Percentiles rank a stretch among this genome's conserved stretches.
Conservation (phyloP, 2,888 invertebrate species). For the Eumerus sabulonum region DNA sequence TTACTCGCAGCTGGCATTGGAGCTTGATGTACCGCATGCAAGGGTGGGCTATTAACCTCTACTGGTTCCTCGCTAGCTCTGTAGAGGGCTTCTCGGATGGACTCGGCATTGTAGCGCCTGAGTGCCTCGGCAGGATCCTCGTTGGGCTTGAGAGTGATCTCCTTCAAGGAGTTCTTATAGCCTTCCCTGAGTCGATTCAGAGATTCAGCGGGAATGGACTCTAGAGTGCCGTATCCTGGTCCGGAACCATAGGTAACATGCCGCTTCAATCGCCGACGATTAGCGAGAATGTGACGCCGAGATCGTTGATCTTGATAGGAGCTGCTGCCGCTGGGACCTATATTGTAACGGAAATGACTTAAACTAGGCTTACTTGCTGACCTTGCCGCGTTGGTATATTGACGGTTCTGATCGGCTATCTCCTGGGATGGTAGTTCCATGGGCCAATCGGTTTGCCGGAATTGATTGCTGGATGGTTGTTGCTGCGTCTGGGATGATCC, state of each 20-base stretch:
- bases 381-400: slow-evolving; percentile 60
- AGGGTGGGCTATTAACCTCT: slow-evolving; percentile 69
- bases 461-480: slow-evolving; percentile 1
- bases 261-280: slow-evolving; percentile 10
- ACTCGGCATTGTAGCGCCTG: slow-evolving; percentile 76
- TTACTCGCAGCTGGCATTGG: neutral
- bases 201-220: slow-evolving; percentile 74
- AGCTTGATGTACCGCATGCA: neutral
- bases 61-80: slow-evolving; percentile 73
- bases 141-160: slow-evolving; percentile 76
- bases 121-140: slow-evolving; percentile 76
- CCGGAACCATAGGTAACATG: slow-evolving; percentile 51
- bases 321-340: slow-evolving; percentile 9
- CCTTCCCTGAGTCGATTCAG: slow-evolving; percentile 73
- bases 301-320: slow-evolving; percentile 5
- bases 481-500: slow-evolving; percentile 39
- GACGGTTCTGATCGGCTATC: neutral
- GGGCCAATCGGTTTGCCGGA: slow-evolving; percentile 8
- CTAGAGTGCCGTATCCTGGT: slow-evolving; percentile 73
- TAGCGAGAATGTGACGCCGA: slow-evolving; percentile 18
- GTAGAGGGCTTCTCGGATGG: slow-evolving; percentile 74
- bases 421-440: neutral
- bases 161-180: slow-evolving; percentile 74
- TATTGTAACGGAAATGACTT: slow-evolving; percentile 12
- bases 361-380: slow-evolving; percentile 70